Percentiles rank a stretch among this genome's conserved stretches.
phyloP scores from a whole-genome alignment of 1,140 invertebrate species.

The Zophobas atratus region DNA sequence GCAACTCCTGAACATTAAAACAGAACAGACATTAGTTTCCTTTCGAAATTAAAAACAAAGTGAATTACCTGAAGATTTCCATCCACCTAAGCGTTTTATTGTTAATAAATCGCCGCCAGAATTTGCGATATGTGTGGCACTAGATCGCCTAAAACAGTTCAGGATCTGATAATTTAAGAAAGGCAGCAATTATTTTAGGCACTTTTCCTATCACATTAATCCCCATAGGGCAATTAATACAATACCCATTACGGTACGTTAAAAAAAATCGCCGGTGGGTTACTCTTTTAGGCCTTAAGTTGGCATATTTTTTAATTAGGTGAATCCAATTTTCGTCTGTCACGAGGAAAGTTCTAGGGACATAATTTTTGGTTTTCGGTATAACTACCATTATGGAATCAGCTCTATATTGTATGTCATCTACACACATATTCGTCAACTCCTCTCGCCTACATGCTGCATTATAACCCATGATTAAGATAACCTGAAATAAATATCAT shows the following conservation, averaged over 20 bases:
- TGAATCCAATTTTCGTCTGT: no score
- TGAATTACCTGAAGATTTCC: constrained; percentile 31
- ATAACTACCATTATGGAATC: no score
- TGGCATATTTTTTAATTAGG: no score
- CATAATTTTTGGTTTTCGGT: no score
- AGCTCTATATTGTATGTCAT: constrained; percentile 39
- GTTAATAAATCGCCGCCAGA: constrained; percentile 23
- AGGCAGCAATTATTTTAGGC: constrained; percentile 12
- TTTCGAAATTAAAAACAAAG: background rate
- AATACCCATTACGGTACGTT: constrained; percentile 28
- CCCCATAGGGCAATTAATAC: constrained; percentile 24
- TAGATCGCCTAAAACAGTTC: constrained; percentile 25
- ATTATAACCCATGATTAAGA: constrained; percentile 35
- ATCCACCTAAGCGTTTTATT: constrained; percentile 18
- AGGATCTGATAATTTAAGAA: constrained; percentile 10
- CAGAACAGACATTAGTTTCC: background rate
- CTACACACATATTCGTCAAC: constrained; percentile 51
- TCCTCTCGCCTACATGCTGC: constrained; percentile 58
- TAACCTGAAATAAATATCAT: constrained; percentile 19
- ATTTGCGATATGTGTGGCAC: constrained; percentile 44
- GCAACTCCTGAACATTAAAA: constrained; percentile 19
- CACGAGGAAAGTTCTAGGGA: no score
- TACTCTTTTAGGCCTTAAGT: no score
- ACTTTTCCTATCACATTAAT: constrained; percentile 38
- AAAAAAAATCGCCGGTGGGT: background rate